Evolutionary conservation across 2,797 vertebrate genomes (phyloP), one percentile per base, ranked within the genome.

Genomic region (Tangara arthus): DNA sequence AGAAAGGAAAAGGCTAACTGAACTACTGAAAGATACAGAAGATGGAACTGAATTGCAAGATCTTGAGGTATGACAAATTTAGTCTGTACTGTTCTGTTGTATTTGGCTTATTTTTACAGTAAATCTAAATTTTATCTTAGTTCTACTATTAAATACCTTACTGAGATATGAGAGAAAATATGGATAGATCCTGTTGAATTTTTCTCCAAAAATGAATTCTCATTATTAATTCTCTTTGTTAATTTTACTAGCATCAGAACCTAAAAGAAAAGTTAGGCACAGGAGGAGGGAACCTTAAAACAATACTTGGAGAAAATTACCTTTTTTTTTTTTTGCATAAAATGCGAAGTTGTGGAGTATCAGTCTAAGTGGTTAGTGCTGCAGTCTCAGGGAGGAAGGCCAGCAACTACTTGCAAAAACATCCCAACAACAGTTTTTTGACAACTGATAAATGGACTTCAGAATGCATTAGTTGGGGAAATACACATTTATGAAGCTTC

Each of bases 1-100:
- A 71, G 98, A 99, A 96, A 98, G 97, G 95, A 97, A 97, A 87
- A 98, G 98, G 75, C 97, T 99, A 96, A 96, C 82, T 12, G 98
- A 98, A 78, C 98, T 99, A 53, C 94, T 99, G 84, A 97, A 92
- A 95, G 98, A 98, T 89, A 93, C 96, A 71, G 98, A 99, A 35
- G 90, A 97, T 95, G 98, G 96, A 91, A 96, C 52, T 13, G 97
- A 97, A 80, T 87, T 97, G 52, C 83, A 97, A 87, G 95, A 80
- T 93, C 82, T 87, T 72, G 97, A 99, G 98, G 99, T 99, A 98
- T 63, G 95, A 78, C 20, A 65, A 42, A 28, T 77, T 59, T 50
- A 44, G 52, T 82, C 34, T 81, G 35, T 75, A 21, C 32, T 66
- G 19, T 46, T 18, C 16, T 82, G 21, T 80, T 80, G 34, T 82